Conservation (phyloP, 2,113 vertebrate genomes). For the Epinephelus lanceolatus region DNA sequence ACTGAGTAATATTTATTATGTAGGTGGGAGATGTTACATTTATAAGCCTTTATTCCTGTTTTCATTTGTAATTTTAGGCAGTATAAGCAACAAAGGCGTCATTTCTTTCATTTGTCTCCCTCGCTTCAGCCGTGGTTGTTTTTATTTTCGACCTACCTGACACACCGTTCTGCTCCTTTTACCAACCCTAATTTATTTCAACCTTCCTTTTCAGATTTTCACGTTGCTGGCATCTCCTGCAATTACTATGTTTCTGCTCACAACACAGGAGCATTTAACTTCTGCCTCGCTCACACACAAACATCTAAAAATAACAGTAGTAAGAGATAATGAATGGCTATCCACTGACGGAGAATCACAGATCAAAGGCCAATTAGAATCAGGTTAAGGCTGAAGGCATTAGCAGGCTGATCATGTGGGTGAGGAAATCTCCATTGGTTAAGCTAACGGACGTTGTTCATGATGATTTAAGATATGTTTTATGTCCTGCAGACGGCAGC, state of each 20-base stretch:
- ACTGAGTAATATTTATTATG: conserved; percentile 60
- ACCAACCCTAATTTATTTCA: neutral
- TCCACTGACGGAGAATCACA: conserved; percentile 21
- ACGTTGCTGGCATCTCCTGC: neutral
- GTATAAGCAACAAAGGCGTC: neutral
- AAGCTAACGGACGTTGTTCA: conserved; percentile 38
- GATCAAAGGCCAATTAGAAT: conserved; percentile 61
- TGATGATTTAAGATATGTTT: conserved; percentile 40
- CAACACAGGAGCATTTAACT: conserved; percentile 13
- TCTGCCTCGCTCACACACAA: neutral
- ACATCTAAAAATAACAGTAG: neutral
- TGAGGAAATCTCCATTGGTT: conserved; percentile 55
- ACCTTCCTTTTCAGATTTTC: neutral
- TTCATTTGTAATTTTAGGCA: conserved; percentile 36
- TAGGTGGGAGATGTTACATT: conserved; percentile 64
- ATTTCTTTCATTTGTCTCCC: conserved; percentile 19
- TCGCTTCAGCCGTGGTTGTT: neutral
- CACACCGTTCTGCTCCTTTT: neutral
- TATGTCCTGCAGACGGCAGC: conserved; percentile 19
- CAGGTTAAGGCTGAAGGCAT: conserved; percentile 49
- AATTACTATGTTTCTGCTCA: neutral
- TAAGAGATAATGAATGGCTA: conserved; percentile 27
- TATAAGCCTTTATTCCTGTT: conserved; percentile 62
- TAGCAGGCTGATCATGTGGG: conserved; percentile 46
- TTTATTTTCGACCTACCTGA: neutral